These are phyloP conservation scores for Chiloscyllium plagiosum DNA, from an alignment of 2,113 vertebrate species.

Conservation along the genomic window DNA sequence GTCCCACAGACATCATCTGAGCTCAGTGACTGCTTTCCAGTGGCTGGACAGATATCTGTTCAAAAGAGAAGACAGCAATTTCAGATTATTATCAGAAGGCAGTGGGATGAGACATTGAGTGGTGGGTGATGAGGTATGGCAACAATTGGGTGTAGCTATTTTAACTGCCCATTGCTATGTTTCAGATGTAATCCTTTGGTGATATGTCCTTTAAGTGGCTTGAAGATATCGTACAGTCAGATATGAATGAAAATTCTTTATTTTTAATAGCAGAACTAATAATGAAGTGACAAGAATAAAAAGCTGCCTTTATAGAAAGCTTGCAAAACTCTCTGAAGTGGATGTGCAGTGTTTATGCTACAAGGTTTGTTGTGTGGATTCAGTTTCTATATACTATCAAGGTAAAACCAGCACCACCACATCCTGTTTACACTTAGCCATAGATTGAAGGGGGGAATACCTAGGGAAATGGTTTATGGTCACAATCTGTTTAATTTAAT, in stretches of 20 bases:
- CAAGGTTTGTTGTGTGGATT: not conserved
- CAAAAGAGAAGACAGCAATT: not conserved
- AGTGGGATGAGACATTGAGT: not conserved
- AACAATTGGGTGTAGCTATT: not conserved
- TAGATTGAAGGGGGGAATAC: not conserved
- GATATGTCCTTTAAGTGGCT: not conserved
- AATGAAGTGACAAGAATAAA: not conserved
- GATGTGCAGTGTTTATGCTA: not conserved
- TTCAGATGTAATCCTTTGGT: not conserved
- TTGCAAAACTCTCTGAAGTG: not conserved
- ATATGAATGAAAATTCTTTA: not conserved
- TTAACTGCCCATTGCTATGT: not conserved
- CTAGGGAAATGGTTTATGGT: not conserved
- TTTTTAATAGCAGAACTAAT: not conserved
- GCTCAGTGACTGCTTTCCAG: no score
- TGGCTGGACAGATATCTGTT: not conserved
- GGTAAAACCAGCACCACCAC: not conserved
- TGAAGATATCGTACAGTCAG: not conserved
- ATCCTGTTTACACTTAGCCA: slow-evolving; percentile 7
- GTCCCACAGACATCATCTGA: no score
- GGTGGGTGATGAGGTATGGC: no score
- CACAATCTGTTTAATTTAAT: not conserved
- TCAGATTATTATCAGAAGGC: not conserved
- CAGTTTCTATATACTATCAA: not conserved
- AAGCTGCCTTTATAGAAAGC: not conserved